Percentiles rank a stretch among this genome's conserved stretches.
Conservation (phyloP, 1,140 invertebrate genomes). For the Apis florea region DNA sequence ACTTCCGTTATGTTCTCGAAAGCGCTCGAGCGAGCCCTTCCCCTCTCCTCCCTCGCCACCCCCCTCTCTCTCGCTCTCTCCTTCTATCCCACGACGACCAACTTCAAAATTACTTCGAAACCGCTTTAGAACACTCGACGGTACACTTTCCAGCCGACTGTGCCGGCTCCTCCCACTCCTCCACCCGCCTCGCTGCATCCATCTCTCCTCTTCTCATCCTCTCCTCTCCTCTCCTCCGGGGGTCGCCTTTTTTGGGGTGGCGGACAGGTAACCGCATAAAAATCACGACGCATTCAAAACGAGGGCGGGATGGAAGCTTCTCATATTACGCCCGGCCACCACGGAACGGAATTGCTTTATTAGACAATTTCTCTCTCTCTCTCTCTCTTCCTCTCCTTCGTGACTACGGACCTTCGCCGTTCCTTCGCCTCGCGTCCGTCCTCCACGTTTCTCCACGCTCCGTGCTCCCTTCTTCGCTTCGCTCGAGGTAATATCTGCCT, state of each 20-base stretch:
- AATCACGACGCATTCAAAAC: constrained; percentile 62
- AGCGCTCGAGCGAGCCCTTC: constrained; percentile 34
- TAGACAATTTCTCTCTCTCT: constrained; percentile 63
- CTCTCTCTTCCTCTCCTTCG: not conserved
- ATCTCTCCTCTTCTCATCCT: not conserved
- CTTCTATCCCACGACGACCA: not conserved
- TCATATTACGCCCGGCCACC: constrained; percentile 76
- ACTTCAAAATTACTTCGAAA: constrained; percentile 58
- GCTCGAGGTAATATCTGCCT: not conserved
- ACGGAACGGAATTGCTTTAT: constrained; percentile 80
- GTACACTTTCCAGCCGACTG: constrained; percentile 50
- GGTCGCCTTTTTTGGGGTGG: constrained; percentile 40
- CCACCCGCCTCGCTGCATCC: not conserved
- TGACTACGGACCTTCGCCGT: not conserved
- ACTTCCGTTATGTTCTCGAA: constrained; percentile 50
- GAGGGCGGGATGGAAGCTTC: constrained; percentile 74
- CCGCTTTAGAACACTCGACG: constrained; percentile 52
- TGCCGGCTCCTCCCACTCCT: constrained; percentile 8
- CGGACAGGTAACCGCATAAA: constrained; percentile 66
- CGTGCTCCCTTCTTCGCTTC: not conserved
- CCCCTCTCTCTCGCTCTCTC: constrained; percentile 10
- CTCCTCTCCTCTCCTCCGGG: not conserved
- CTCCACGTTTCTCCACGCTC: not conserved
- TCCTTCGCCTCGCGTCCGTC: not conserved
- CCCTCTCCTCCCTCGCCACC: not conserved